Evolutionary conservation across 2,797 vertebrate species (phyloP).

Genomic region (Delichon dasypus): DNA sequence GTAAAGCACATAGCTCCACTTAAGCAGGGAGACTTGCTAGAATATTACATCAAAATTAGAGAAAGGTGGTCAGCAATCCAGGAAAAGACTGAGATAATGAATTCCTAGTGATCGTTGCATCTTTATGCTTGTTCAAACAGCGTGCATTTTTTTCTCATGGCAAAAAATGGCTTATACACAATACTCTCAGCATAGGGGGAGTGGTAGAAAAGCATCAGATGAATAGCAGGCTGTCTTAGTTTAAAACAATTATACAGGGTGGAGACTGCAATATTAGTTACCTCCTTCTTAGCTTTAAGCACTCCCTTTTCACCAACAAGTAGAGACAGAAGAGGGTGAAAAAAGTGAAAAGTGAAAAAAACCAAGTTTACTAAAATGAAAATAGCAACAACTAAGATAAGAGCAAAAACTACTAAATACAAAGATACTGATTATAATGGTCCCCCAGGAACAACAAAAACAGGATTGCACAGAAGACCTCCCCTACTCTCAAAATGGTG

Average conservation of each 20-base stretch:
- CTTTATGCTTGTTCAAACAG: not conserved
- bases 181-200: not conserved
- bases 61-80: not conserved
- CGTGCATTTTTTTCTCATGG: not conserved
- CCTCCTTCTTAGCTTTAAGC: not conserved
- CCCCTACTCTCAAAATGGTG: not conserved
- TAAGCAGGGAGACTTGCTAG: not conserved
- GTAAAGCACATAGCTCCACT: not conserved
- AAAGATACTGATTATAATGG: not conserved
- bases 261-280: not conserved
- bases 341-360: not conserved
- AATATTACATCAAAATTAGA: not conserved
- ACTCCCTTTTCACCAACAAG: not conserved
- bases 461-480: too few relatives aligned
- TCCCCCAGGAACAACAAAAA: rapidly evolving
- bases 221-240: not conserved
- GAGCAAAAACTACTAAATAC: not conserved
- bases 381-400: not conserved
- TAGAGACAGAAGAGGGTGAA: not conserved
- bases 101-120: not conserved
- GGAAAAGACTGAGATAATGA: not conserved
- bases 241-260: not conserved
- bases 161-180: not conserved
- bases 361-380: not conserved
- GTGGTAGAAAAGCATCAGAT: not conserved